Base-by-base conservation (phyloP, 2,888 invertebrate species). In the Gymnoscelis rufifasciata region DNA sequence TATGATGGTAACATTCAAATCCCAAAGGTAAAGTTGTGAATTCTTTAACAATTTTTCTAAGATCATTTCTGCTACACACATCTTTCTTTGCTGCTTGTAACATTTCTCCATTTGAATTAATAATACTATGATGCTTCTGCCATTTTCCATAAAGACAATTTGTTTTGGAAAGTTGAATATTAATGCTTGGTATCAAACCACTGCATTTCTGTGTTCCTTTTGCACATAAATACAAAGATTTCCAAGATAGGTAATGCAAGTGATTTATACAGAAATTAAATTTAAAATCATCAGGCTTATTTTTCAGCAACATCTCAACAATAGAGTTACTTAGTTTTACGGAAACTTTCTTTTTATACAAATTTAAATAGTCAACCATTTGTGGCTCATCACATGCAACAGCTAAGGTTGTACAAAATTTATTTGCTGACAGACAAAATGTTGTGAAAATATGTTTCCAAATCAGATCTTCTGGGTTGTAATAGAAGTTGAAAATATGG, bases 211-310 rank as follows among this genome's bases (percentile, higher is more conserved):
- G 67, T 10, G 87, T 83, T 4, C 63, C 56, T 53, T 71, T 77
- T 1, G 82, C 80, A 66, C 82, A 87, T 41, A 88, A 64, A 52
- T 68, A 65, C 33, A 89, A 57, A 7, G 87, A 82, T 58, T 80
- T 72, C 69, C 78, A 88, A 10, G 88, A 78, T 11, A 88, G 52
- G 66, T 83, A 79, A 35, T 79, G 66, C 42, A 88, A 79, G 69
- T 89, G 89, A 60, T 88, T 88, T 29, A 83, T 78, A 56, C 89
- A 89, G 57, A 78, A 84, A 24, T 76, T 49, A 67, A 88, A 87
- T 29, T 63, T 38, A 23, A 64, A 56, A 56, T 73, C 66, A 4
- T 40, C 46, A 0, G 78, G 74, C 42, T 74, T 82, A 56, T 74
- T 76, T 36, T 52, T 73, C 28, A 65, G 54, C 27, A 88, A 57